Base-by-base conservation (phyloP, 2,888 invertebrate species). In the Adelognathus sp. region DNA sequence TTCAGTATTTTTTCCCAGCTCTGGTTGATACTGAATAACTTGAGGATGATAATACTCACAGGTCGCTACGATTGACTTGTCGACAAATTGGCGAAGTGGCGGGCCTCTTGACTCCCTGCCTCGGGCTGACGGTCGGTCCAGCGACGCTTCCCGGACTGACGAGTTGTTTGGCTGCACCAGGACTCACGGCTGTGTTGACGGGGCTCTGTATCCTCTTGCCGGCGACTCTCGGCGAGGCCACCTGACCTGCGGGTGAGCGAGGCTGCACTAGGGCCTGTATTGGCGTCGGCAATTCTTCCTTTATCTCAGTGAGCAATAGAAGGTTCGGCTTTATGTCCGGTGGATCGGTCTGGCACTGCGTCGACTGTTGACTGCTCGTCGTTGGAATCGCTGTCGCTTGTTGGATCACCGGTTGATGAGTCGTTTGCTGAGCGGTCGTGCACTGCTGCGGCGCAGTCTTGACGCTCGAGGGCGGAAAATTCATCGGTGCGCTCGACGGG, bases 81-180 rank as follows among this genome's bases (percentile, higher is more conserved):
- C 86, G 80, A 67, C 89, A 89, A 66, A 90, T 88, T 18, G 92
- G 92, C 9, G 87, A 85, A 2, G 86, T 82, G 1, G 92, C 90
- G 33, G 89, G 88, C 75, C 92, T 88, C 70, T 92, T 92, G 24
- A 91, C 81, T 9, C 89, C 92, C 72, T 91, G 89, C 31, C 89
- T 85, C 0, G 90, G 90, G 76, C 88, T 89, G 29, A 84, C 81
- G 67, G 85, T 80, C n/a, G 85, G 80, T 66, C 80, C 83, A 11
- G 76, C 16, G 41, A 80, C 84, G 64, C 81, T 84, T 9, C 83
- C 85, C 21, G 90, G 88, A 74, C 88, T 90, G 44, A 84, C 83
- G 9, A 86, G 82, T 56, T 87, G 88, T 63, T 88, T 89, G 11
- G 82, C n/a, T n/a, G n/a, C 78, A 76, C 52, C 46, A 21, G 82